phyloP scores from a whole-genome alignment of 2,888 invertebrate species.

The Elysia crispata region DNA sequence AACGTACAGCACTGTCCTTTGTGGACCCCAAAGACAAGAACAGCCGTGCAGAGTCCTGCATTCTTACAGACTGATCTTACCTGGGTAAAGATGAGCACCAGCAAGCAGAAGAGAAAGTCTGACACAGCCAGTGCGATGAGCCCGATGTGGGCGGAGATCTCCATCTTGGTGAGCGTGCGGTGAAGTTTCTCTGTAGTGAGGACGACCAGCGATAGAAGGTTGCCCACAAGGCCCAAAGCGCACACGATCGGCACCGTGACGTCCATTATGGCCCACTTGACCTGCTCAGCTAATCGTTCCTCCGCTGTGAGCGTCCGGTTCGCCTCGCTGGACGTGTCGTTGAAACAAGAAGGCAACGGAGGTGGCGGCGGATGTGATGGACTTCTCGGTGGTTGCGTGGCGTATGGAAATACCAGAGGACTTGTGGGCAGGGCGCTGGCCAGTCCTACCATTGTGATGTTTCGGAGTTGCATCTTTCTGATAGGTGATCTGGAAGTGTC shows the following conservation, averaged over 20 bases:
- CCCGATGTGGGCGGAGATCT: slow-evolving; percentile 74
- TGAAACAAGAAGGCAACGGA: no score
- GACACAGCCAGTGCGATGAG: slow-evolving; percentile 74
- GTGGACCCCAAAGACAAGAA: no score
- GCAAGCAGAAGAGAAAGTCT: slow-evolving; percentile 73
- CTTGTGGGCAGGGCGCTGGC: no score
- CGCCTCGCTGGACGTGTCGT: no score
- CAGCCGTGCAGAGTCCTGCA: no score
- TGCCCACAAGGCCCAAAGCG: slow-evolving; percentile 71
- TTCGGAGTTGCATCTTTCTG: no score
- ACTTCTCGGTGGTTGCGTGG: no score
- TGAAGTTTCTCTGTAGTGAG: slow-evolving; percentile 71
- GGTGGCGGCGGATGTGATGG: no score
- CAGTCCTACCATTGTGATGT: no score
- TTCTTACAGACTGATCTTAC: background rate
- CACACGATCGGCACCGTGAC: slow-evolving; percentile 70
- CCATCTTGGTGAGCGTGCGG: slow-evolving; percentile 71
- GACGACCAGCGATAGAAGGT: slow-evolving; percentile 71
- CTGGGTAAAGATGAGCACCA: slow-evolving; percentile 68
- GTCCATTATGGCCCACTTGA: slow-evolving; percentile 64
- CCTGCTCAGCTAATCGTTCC: slow-evolving; percentile 45
- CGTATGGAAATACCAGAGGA: no score
- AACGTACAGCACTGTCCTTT: no score
- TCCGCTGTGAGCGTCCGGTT: background rate
- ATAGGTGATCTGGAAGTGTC: no score